Conservation (phyloP, 2,888 invertebrate genomes). For the Iselma pallidipennis region DNA sequence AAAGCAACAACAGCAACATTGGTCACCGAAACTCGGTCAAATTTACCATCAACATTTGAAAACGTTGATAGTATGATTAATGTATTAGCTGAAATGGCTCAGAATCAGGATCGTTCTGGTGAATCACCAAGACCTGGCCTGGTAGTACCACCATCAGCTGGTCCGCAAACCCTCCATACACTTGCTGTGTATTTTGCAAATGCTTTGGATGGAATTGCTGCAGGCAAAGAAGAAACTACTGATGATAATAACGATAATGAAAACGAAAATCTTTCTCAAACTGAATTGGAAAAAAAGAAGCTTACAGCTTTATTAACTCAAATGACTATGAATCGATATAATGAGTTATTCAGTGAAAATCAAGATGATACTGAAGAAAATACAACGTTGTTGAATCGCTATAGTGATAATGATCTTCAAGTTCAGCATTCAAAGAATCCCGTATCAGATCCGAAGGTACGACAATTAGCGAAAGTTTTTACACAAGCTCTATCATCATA, state of each 20-base stretch:
- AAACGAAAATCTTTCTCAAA: constrained; percentile 31
- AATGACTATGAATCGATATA: constrained; percentile 68
- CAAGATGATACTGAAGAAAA: constrained; percentile 33
- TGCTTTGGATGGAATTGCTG: constrained; percentile 63
- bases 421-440: constrained; percentile 68
- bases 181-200: constrained; percentile 80
- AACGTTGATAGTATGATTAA: constrained; percentile 72
- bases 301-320: constrained; percentile 67
- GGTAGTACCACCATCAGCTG: constrained; percentile 73
- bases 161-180: constrained; percentile 77
- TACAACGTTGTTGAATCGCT: constrained; percentile 18
- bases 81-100: constrained; percentile 66
- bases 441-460: constrained; percentile 66
- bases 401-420: constrained; percentile 59
- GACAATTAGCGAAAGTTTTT: constrained; percentile 82
- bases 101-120: constrained; percentile 58
- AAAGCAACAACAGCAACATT: background rate
- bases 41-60: constrained; percentile 59
- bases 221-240: constrained; percentile 47
- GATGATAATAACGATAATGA: constrained; percentile 34
- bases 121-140: constrained; percentile 64
- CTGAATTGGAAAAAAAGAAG: constrained; percentile 52
- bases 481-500: constrained; percentile 82
- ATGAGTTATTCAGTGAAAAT: constrained; percentile 53
- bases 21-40: constrained; percentile 51